Base-by-base conservation (phyloP, 2,797 vertebrate species). In the Betta splendens region DNA sequence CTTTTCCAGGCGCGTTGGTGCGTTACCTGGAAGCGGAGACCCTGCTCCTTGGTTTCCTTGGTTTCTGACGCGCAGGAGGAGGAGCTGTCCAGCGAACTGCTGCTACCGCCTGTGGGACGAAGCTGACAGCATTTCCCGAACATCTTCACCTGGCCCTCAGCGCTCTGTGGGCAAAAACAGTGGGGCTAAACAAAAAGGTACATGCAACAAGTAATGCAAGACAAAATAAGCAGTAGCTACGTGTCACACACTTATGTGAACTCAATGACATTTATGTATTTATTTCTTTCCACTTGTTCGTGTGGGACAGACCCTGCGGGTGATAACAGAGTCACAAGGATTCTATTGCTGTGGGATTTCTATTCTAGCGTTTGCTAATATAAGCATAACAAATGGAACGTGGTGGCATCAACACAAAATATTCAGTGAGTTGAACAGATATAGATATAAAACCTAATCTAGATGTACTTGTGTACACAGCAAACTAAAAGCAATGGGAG, bases 111-210 rank as follows among this genome's bases (percentile, higher is more conserved):
- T 64, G 94, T 95, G 0, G 95, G 92, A 77, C 93, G 94, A 63
- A 98, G 91, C 4, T 95, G 94, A 84, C 96, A 98, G 69, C 94
- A 99, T 63, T 95, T 97, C 37, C 94, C 95, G 64, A 97, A 95
- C 72, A 96, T 93, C 83, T 94, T 95, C 51, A 90, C 93, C 83
- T 95, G 95, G 64, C 90, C 91, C 55, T 98, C 95, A 0, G 89
- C 92, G 77, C 91, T 95, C 96, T 98, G 56, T 90, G 13, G 26
- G 21, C 13, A 13, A 39, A 42, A 40, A 25, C 0, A 37, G 18
- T 47, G 31, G 20, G 10, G 3, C 12, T 3, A 21, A 28, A 37
- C 7, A 48, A 16, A 3, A 22, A 28, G 1, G 21, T 43, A 8
- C 3, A 4, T 31, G 15, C 25, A 37, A 16, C 7, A 39, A 31